Conservation (phyloP, 2,797 vertebrate genomes). For the Varecia variegata region DNA sequence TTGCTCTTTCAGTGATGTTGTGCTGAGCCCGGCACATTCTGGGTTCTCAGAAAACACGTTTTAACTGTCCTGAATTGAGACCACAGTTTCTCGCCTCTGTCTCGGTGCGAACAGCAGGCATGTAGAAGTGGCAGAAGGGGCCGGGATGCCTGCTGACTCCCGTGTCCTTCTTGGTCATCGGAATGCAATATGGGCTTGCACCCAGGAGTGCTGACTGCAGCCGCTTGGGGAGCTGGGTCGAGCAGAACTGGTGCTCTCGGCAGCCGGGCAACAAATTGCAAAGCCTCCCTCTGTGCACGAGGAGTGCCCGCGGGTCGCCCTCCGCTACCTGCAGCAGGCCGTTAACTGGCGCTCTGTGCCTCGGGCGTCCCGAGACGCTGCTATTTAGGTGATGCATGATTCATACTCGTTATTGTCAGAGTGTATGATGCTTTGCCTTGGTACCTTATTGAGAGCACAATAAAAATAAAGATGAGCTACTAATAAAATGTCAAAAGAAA, state of each 20-base stretch:
- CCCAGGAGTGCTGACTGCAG: background rate
- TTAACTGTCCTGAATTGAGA: background rate
- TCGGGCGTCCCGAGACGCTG: background rate
- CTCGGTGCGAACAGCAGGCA: background rate
- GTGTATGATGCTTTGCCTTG: conserved; percentile 56
- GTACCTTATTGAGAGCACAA: conserved; percentile 58
- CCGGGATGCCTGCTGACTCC: background rate
- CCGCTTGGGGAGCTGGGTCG: background rate
- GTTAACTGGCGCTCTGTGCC: conserved; percentile 52
- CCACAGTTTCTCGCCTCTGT: background rate
- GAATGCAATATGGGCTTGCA: rapidly evolving
- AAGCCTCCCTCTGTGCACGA: rapidly evolving
- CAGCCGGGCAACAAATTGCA: background rate
- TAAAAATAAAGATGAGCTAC: conserved; percentile 73
- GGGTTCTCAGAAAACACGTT: background rate
- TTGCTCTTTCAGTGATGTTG: background rate
- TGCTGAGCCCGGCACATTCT: background rate
- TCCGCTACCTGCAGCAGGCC: background rate
- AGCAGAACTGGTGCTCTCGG: background rate
- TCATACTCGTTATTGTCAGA: conserved; percentile 51
- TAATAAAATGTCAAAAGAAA: conserved; percentile 79
- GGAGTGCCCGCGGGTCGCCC: rapidly evolving
- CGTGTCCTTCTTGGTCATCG: background rate
- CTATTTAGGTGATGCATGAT: conserved; percentile 44
- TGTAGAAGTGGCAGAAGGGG: background rate